phyloP scores from a whole-genome alignment of 2,888 invertebrate species.

The Cecidostiba fungosa region DNA sequence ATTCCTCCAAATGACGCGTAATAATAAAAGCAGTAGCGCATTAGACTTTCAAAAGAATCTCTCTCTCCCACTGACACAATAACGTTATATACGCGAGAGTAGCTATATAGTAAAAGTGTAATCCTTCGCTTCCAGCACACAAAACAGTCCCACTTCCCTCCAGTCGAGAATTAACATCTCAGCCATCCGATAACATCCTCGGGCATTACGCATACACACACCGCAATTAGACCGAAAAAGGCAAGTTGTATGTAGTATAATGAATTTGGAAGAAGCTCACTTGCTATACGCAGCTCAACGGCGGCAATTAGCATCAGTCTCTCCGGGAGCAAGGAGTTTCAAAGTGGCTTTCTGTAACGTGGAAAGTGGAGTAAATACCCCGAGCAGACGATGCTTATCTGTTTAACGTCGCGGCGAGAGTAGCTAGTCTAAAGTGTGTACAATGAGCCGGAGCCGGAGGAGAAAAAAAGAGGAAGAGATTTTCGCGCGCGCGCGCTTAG shows the following conservation, averaged over 20 bases:
- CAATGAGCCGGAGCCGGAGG: constrained; percentile 20
- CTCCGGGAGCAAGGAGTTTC: not conserved
- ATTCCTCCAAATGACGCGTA: not conserved
- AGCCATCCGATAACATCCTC: not conserved
- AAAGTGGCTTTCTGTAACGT: constrained; percentile 69
- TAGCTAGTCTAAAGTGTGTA: constrained; percentile 36
- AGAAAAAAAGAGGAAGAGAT: constrained; percentile 8
- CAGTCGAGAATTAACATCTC: not conserved
- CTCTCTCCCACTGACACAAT: not conserved
- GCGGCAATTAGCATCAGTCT: constrained; percentile 41
- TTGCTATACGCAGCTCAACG: not conserved
- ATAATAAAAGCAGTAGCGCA: not conserved
- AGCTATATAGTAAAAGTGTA: not conserved
- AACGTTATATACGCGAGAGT: no score
- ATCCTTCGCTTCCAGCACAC: not conserved
- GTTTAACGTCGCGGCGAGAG: constrained; percentile 48
- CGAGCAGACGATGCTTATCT: constrained; percentile 59
- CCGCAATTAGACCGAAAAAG: constrained; percentile 15
- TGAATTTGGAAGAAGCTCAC: constrained; percentile 12
- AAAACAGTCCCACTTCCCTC: not conserved
- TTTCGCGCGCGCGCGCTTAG: not conserved
- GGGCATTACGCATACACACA: not conserved
- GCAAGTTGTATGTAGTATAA: not conserved
- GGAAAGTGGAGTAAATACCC: constrained; percentile 68
- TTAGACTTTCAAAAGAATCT: constrained; percentile 4